phyloP scores from a whole-genome alignment of 2,113 vertebrate species.

The Crotalus viridis region DNA sequence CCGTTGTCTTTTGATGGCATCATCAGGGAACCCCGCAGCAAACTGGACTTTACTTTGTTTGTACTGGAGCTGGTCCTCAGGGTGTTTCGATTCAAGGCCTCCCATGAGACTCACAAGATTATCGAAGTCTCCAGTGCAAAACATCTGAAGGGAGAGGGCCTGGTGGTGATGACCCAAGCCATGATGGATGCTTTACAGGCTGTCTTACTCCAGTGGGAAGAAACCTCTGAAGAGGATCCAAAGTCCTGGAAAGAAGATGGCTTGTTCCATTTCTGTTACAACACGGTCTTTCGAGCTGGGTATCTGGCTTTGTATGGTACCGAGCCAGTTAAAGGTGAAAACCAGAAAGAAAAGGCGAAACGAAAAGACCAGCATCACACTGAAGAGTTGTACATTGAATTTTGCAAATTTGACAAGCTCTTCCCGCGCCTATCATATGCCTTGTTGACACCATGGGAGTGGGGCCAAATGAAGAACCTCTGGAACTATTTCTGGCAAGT shows the following conservation, averaged over 20 bases:
- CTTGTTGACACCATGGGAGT: conserved; percentile 71
- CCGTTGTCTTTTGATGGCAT: conserved; percentile 80
- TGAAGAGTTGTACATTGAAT: conserved; percentile 65
- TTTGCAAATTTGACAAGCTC: conserved; percentile 81
- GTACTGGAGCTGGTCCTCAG: conserved; percentile 67
- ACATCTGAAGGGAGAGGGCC: conserved; percentile 80
- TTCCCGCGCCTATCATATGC: conserved; percentile 82
- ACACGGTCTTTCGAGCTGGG: conserved; percentile 82
- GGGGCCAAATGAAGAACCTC: conserved; percentile 71
- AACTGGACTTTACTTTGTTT: conserved; percentile 76
- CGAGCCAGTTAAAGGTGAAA: conserved; percentile 21
- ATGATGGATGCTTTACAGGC: conserved; percentile 82
- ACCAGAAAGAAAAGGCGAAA: conserved; percentile 57
- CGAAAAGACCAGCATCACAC: conserved; percentile 71
- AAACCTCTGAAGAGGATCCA: conserved; percentile 11
- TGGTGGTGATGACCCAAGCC: conserved; percentile 74
- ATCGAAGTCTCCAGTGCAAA: conserved; percentile 66
- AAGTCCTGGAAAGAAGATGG: conserved; percentile 74
- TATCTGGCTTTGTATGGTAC: conserved; percentile 85
- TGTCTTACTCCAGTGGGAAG: conserved; percentile 69
- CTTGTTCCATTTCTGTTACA: conserved; percentile 88
- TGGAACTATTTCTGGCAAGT: conserved; percentile 75
- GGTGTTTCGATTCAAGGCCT: conserved; percentile 73
- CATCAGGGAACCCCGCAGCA: conserved; percentile 74
- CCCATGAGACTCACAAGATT: rapidly evolving